Conservation (phyloP, 2,113 vertebrate genomes). For the Chrysochloris asiatica region DNA sequence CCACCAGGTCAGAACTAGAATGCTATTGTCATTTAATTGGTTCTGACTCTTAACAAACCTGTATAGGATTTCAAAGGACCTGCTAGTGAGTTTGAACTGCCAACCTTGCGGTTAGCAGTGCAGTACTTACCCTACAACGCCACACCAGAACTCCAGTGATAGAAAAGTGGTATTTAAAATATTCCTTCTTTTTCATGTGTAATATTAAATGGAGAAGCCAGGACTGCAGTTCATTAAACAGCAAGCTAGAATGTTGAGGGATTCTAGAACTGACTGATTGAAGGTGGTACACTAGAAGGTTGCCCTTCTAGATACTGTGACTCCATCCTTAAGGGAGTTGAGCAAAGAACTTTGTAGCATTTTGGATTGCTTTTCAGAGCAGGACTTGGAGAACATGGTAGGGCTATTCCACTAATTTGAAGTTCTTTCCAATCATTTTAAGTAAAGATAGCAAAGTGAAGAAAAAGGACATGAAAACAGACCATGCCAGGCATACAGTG, state of each 20-base stretch:
- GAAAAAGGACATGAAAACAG: constrained; percentile 5
- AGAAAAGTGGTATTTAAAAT: background rate
- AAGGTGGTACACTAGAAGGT: background rate
- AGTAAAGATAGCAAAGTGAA: constrained; percentile 6
- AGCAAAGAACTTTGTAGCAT: background rate
- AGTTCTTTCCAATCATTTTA: background rate
- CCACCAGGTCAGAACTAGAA: background rate
- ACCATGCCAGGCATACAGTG: background rate
- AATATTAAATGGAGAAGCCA: constrained; percentile 7
- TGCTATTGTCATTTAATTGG: no score
- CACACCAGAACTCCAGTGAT: no score
- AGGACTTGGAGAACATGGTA: background rate
- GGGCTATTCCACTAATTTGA: background rate
- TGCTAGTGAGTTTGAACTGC: no score
- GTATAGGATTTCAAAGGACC: no score
- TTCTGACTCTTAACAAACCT: no score
- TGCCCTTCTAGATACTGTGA: background rate
- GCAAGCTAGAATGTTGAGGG: background rate
- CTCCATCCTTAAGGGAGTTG: background rate
- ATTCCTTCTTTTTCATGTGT: background rate
- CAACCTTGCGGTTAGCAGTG: no score
- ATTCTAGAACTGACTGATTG: background rate
- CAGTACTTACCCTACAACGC: no score
- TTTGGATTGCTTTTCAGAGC: background rate
- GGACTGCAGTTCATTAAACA: background rate